Evolutionary conservation across 1,140 invertebrate genomes (phyloP), one percentile per base, ranked within the genome.

Genomic region (Meloidogyne floridensis): DNA sequence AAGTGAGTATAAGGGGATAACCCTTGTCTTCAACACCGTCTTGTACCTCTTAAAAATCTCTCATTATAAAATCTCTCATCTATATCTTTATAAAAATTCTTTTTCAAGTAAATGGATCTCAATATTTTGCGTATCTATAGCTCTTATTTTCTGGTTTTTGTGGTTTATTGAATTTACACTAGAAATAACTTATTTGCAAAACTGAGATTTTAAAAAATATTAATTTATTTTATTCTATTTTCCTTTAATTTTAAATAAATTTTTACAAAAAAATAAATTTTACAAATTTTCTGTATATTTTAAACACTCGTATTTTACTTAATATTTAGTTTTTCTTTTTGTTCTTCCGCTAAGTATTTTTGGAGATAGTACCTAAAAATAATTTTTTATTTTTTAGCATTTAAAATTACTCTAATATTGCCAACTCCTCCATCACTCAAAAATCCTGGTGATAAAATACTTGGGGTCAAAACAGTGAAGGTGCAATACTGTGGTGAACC

Each of bases 391-490:
- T 6, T 47, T 47, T 1, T 47, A 47, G 77, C 11, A 47, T 47
- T 47, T 47, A 47, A 47, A 56, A 15, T 32, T 65, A 81, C 80
- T 32, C 59, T 47, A 76, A 81, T 42, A 47, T 81, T 81, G 54
- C 18, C 13, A 4, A 15, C 42, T 15, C 80, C 80, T 72, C 47
- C 47, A 47, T 73, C 72, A 32, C 65, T 81, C 2, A 81, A 69
- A 18, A 81, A 81, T 15, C 20, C 56, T 9, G 72, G 72, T 18
- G 80, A 75, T 20, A 81, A 32, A 53, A 81, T 75, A 76, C 11
- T 81, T 47, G 80, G 80, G 9, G 47, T 75, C 43, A 81, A 71
- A n/a, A 81, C 80, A 32, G 43, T 2, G 6, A 74, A 51, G 8
- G 80, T 51, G 56, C 20, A 73, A 18, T 53, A 32, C 15, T 72